A percentile compares a stretch with the other conserved stretches of the same genome.
Evolutionary conservation across 2,888 invertebrate species (phyloP).

Genomic region (Theretra japonica): DNA sequence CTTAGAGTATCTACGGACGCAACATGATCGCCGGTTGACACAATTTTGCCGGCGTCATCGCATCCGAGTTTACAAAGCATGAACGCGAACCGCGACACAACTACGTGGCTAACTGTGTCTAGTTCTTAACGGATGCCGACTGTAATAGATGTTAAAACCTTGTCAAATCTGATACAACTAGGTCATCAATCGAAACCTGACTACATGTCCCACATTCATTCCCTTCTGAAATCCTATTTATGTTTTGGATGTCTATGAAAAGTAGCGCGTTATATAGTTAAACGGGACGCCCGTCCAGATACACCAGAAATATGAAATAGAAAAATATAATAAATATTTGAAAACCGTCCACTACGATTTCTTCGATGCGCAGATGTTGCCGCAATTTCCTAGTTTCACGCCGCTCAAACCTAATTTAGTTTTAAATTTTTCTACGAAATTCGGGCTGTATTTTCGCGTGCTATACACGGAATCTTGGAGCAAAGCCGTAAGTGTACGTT

Average conservation of each 20-base stretch:
- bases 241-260: background rate
- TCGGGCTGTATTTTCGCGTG: slow-evolving; percentile 30
- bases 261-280: background rate
- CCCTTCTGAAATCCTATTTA: background rate
- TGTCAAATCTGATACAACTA: no score
- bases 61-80: no score
- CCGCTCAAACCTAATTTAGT: slow-evolving; percentile 13
- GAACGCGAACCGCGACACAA: no score
- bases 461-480: background rate
- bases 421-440: slow-evolving; percentile 30
- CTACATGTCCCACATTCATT: background rate
- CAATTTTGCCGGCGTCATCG: no score
- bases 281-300: background rate
- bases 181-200: background rate
- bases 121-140: no score
- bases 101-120: no score
- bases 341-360: slow-evolving; percentile 13
- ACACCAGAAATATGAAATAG: background rate
- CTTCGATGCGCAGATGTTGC: slow-evolving; percentile 23
- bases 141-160: no score
- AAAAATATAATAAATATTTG: slow-evolving; percentile 29
- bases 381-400: slow-evolving; percentile 32
- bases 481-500: slow-evolving; percentile 39
- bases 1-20: no score
- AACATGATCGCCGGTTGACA: no score